Conservation (phyloP, 2,113 vertebrate genomes). For the Hippolais icterina region DNA sequence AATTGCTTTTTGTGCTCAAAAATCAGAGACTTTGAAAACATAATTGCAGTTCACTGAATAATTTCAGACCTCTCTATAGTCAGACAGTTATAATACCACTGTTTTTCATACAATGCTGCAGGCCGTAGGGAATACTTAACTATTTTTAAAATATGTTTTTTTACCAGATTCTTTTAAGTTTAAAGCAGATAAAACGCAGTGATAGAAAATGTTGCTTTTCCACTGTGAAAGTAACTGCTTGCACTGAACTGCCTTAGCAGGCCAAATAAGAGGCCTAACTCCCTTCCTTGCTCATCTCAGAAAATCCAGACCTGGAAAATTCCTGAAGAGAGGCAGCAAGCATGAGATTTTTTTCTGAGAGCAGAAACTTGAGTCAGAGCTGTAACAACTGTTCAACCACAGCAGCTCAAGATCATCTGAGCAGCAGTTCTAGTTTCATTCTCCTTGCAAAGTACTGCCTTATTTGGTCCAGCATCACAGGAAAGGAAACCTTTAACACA, state of each 20-base stretch:
- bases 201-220: not conserved
- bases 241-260: not conserved
- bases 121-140: not conserved
- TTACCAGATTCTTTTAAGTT: not conserved
- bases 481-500: not conserved
- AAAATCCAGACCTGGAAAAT: not conserved
- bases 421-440: not conserved
- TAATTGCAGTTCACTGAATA: not conserved
- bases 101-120: not conserved
- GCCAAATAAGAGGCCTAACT: not conserved
- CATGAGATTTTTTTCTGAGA: not conserved
- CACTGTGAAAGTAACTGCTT: not conserved
- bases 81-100: not conserved
- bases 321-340: not conserved
- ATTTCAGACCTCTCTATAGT: not conserved
- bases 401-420: not conserved
- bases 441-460: not conserved
- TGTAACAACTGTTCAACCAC: not conserved
- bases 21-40: not conserved
- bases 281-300: not conserved
- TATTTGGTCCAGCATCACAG: not conserved
- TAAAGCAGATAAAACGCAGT: not conserved
- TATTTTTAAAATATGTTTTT: not conserved
- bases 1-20: not conserved
- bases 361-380: conserved; percentile 32